Conservation (phyloP, 2,888 invertebrate genomes). For the Alloplasta piceator region DNA sequence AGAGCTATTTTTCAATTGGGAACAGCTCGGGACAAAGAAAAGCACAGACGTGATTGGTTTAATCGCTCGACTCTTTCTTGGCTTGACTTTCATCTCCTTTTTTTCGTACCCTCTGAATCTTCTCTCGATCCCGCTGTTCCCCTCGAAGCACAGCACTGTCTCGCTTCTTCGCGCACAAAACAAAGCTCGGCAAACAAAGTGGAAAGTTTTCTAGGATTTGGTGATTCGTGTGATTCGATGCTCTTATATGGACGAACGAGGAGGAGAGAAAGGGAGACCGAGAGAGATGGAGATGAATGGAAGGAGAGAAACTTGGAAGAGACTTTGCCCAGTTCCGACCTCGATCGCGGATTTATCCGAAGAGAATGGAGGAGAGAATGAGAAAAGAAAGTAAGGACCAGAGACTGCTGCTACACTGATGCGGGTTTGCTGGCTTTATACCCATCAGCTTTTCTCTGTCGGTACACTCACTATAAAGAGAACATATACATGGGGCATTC, state of each 20-base stretch:
- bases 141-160: conserved; percentile 6
- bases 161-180: conserved; percentile 65
- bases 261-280: conserved; percentile 30
- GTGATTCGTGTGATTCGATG: conserved; percentile 57
- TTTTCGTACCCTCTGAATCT: conserved; percentile 26
- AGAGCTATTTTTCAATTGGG: conserved; percentile 31
- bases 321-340: conserved; percentile 64
- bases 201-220: conserved; percentile 64
- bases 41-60: conserved; percentile 68
- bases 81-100: conserved; percentile 41
- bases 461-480: conserved; percentile 4
- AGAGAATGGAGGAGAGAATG: conserved; percentile 50
- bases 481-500: too few relatives aligned
- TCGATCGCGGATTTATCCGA: conserved; percentile 64
- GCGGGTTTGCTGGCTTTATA: conserved; percentile 53
- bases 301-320: conserved; percentile 49
- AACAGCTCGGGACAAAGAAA: conserved; percentile 60
- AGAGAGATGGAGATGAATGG: conserved; percentile 28
- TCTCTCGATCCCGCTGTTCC: not conserved
- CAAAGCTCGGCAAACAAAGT: conserved; percentile 70
- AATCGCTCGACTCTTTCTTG: conserved; percentile 67
- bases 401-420: conserved; percentile 42
- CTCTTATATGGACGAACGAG: conserved; percentile 43
- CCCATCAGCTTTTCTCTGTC: conserved; percentile 47
- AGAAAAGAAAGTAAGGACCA: conserved; percentile 51